Evolutionary conservation across 2,797 vertebrate genomes (phyloP).

Genomic region (Dromococcyx pavoninus): DNA sequence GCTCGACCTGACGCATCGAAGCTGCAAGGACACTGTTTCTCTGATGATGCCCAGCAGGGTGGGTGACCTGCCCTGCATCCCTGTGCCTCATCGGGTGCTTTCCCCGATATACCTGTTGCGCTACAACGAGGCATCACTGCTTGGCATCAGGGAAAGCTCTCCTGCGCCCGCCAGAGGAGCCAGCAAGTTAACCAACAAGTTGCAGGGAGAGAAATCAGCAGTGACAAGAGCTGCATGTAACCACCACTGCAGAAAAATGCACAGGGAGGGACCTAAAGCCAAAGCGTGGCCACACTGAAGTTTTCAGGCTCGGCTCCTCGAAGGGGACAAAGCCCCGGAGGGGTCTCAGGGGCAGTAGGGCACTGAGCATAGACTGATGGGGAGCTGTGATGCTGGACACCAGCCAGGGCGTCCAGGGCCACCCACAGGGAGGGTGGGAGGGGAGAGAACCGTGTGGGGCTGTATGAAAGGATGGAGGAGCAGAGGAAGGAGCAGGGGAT

Average conservation of each 20-base stretch:
- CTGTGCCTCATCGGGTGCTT: not conserved
- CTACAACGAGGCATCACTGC: not conserved
- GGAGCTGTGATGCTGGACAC: not conserved
- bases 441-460: not conserved
- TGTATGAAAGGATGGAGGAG: not conserved
- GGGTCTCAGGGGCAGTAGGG: accelerated
- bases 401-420: accelerated
- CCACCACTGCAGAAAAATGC: conserved; percentile 1
- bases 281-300: not conserved
- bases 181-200: conserved; percentile 52
- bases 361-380: not conserved
- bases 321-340: not conserved
- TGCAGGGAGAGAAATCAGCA: not conserved
- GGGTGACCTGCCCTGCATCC: not conserved
- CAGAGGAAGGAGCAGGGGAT: not conserved
- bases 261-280: not conserved
- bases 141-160: not conserved
- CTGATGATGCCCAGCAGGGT: accelerated
- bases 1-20: accelerated
- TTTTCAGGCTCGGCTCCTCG: not conserved
- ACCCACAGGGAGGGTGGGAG: not conserved
- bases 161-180: not conserved
- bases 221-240: not conserved
- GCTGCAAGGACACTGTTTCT: not conserved
- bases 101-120: not conserved